Base-by-base conservation (phyloP, 1,140 invertebrate species). In the Mamestra configurata region DNA sequence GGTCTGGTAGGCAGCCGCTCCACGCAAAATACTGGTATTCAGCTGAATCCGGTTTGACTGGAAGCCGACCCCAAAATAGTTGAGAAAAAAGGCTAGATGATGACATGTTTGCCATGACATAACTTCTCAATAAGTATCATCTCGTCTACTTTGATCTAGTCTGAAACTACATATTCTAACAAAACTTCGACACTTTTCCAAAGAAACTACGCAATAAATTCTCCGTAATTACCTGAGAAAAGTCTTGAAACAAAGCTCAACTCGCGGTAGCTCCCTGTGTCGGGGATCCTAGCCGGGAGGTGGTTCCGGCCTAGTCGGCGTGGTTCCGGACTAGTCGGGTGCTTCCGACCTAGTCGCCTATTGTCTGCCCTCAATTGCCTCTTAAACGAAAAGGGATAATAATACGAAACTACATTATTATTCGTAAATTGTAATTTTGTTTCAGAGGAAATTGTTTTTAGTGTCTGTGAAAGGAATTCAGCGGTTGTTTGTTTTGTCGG, bases 301-400 rank as follows among this genome's bases (percentile, higher is more conserved):
- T 6, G 15, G 10, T 49, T 49, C 43, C 43, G 43, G 43, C 4
- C 43, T 49, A 49, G 43, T 11, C 43, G 27, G 27, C 15, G 13
- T 24, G 15, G n/a, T 66, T 66, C 61, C 61, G 27, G 18, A 35
- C 61, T 20, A 66, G 22, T n/a, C 24, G 59, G 53, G 37, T 61
- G 40, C 40, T 76, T 76, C 72, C 72, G 55, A 40, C 55, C 49
- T 75, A 40, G 35, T 11, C 71, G 6, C 15, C 57, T 20, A 64
- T 76, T 61, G 55, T 64, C 57, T 31, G 20, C 55, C 5, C 37
- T 64, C 73, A 64, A 76, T 76, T 76, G 43, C 55, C 73, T 76
- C 40, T 40, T 76, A 76, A 76, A 75, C 57, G 73, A 64, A 76
- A 76, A 27, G 57, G 73, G 73, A 64, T 64, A 64, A 51, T 76